Evolutionary conservation across 2,888 invertebrate species (phyloP).

Genomic region (Chorisops tibialis): DNA sequence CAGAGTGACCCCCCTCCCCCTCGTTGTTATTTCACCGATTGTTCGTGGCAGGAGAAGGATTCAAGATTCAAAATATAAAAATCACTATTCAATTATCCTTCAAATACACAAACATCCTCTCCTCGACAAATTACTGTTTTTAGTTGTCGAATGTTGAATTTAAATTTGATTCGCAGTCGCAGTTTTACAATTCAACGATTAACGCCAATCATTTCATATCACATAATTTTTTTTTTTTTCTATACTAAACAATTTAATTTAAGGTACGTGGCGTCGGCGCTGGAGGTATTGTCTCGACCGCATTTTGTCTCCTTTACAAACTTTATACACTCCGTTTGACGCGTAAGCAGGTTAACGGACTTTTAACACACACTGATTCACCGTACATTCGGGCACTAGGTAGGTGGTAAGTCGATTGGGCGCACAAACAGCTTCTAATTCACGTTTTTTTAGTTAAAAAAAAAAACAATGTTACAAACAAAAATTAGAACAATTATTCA

Average conservation of each 20-base stretch:
- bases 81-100: no score
- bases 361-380: slow-evolving; percentile 93
- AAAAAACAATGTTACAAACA: background rate
- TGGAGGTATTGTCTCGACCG: slow-evolving; percentile 99
- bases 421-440: slow-evolving; percentile 21
- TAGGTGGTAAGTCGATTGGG: slow-evolving; percentile 54
- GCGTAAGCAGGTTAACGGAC: slow-evolving; percentile 94
- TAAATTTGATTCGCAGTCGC: no score
- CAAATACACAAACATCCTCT: no score
- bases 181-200: no score
- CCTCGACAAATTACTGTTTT: no score
- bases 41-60: no score
- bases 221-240: no score
- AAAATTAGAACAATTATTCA: slow-evolving; percentile 7
- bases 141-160: no score
- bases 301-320: slow-evolving; percentile 98
- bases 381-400: slow-evolving; percentile 96
- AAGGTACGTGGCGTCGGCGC: slow-evolving; percentile 97
- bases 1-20: no score
- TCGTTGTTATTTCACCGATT: no score
- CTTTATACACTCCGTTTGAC: slow-evolving; percentile 93
- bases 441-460: background rate
- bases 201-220: no score
- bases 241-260: slow-evolving; percentile 19
- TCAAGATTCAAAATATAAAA: no score